Evolutionary conservation across 1,140 invertebrate genomes (phyloP), one percentile per base, ranked within the genome.

Genomic region (Campodea augens): DNA sequence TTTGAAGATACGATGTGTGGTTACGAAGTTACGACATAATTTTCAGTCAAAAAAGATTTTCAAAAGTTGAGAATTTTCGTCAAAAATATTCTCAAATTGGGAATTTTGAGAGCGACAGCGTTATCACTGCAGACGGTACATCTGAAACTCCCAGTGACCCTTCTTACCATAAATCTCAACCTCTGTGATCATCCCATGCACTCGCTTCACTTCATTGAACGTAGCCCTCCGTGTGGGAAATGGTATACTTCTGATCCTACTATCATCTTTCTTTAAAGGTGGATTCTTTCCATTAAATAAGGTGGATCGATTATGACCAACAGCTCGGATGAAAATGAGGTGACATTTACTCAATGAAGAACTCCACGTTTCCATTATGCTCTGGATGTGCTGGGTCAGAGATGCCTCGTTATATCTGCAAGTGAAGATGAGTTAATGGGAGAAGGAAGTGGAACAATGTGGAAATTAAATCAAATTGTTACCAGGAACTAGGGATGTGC

Each of bases 191-290:
- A 78, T 65, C 29, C 73, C 68, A 55, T 82, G 74, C 1, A 86
- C 79, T 45, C 83, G 66, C 57, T 78, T 71, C 0, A 86, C 73
- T 68, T 90, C 86, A 43, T 72, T 79, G 51, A 77, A 83, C 1
- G 81, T 87, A 3, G 87, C 78, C 53, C 83, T 68, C 51, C 76
- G 68, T 0, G 86, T 89, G 1, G 79, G 74, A 61, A 92, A 87
- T 4, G 87, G 86, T 50, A 91, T 70, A 29, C 68, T 71, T 55
- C 83, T 62, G 10, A 90, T 59, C 45, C 80, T 63, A 5, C 54
- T 36, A 56, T 87, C 81, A 37, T 62, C 67, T 57, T 73, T 73
- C 49, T 73, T 66, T 10, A 89, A 58, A 1, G 71, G 61, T 2
- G 82, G 73, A 47, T 70, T 73, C 53, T 76, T 77, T 18, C 81